These are phyloP conservation scores for Drosophila macrothrix DNA, from an alignment of 2,888 invertebrate genomes.

Conservation along the genomic window DNA sequence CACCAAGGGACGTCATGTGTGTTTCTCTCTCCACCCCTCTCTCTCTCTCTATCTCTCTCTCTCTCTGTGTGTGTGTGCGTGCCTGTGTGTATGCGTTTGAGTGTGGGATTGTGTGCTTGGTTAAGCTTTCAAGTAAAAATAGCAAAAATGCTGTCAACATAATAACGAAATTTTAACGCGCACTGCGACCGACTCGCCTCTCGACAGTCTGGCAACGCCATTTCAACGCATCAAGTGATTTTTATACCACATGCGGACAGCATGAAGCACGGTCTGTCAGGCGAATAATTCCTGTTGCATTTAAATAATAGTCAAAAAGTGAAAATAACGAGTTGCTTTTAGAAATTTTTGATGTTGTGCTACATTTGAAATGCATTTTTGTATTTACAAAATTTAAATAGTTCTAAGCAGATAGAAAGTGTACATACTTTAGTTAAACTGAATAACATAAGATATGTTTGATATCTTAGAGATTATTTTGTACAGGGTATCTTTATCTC, in stretches of 20 bases:
- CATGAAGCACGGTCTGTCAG: conserved; percentile 3
- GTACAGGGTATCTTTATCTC: conserved; percentile 19
- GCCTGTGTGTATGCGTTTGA: not conserved
- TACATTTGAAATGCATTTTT: not conserved
- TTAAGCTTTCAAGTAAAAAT: conserved; percentile 82
- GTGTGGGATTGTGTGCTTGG: conserved; percentile 63
- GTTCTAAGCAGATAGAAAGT: not conserved
- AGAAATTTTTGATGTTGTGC: not conserved
- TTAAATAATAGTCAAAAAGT: not conserved
- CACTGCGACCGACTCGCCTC: conserved; percentile 59
- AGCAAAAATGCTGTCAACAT: conserved; percentile 81
- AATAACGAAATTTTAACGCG: conserved; percentile 80
- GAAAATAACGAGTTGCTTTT: not conserved
- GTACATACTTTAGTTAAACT: not conserved
- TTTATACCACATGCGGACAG: conserved; percentile 28
- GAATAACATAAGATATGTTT: not conserved
- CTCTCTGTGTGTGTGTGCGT: conserved; percentile 18
- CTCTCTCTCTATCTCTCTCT: conserved; percentile 4
- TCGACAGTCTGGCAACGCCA: conserved; percentile 65
- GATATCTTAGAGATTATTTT: not conserved
- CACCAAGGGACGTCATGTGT: conserved; percentile 64
- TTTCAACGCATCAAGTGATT: conserved; percentile 75
- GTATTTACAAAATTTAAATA: not conserved
- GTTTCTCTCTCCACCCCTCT: not conserved
- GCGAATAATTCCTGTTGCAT: not conserved